These are phyloP conservation scores for Nycteola revayana DNA, from an alignment of 2,888 invertebrate genomes.

Conservation along the genomic window DNA sequence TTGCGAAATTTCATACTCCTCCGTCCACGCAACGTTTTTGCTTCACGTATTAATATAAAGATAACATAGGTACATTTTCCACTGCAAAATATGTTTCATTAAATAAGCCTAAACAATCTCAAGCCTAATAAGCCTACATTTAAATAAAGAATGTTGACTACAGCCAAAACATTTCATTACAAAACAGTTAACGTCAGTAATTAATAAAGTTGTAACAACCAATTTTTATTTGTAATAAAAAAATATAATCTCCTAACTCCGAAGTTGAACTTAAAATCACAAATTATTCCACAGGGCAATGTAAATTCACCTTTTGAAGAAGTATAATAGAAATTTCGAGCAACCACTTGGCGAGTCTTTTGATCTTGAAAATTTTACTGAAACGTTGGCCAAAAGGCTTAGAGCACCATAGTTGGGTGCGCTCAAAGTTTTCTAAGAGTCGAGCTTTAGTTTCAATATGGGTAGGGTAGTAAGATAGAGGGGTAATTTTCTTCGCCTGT, in stretches of 20 bases:
- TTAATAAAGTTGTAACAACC: conserved; percentile 32
- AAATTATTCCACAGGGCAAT: conserved; percentile 49
- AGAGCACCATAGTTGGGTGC: conserved; percentile 37
- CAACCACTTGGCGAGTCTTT: conserved; percentile 69
- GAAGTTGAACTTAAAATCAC: conserved; percentile 40
- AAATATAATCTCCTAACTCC: conserved; percentile 23
- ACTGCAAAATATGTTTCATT: too few species aligned
- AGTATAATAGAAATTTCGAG: conserved; percentile 70
- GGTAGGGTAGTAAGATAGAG: conserved; percentile 14
- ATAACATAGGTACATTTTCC: too few species aligned
- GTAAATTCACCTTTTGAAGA: conserved; percentile 62
- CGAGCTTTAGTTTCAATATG: conserved; percentile 38
- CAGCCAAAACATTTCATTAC: conserved; percentile 1
- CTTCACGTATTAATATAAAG: too few species aligned
- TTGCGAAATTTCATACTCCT: too few species aligned
- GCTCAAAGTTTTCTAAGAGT: conserved; percentile 43
- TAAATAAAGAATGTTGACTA: too few species aligned
- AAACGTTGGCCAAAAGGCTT: conserved; percentile 53
- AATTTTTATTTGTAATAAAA: conserved; percentile 27
- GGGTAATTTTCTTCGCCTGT: conserved; percentile 11
- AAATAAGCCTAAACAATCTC: too few species aligned
- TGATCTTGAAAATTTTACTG: conserved; percentile 65
- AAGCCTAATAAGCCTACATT: too few species aligned
- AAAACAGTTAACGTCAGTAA: conserved; percentile 13
- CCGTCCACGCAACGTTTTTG: too few species aligned